These are phyloP conservation scores for Pogona vitticeps DNA, from an alignment of 2,113 vertebrate genomes.

Conservation along the genomic window DNA sequence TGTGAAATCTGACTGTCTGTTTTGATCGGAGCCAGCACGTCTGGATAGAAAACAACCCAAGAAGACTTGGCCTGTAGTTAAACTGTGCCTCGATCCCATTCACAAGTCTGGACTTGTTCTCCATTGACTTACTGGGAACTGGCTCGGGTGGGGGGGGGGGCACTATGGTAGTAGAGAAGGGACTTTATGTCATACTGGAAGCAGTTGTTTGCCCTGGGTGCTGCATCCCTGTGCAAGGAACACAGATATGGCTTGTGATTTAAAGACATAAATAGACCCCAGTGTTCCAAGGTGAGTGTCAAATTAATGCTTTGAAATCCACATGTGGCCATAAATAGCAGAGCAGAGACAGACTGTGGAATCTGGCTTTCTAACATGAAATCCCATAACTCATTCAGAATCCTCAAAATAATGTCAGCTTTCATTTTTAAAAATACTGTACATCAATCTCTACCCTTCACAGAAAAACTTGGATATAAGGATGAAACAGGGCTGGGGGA, in stretches of 20 bases:
- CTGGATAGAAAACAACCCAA: conserved; percentile 24
- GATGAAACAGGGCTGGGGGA: not conserved
- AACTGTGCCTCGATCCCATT: conserved; percentile 17
- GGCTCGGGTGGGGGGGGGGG: not conserved
- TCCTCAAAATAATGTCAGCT: conserved; percentile 43
- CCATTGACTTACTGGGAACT: conserved; percentile 28
- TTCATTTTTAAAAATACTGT: conserved; percentile 49
- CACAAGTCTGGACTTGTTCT: conserved; percentile 34
- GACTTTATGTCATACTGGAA: conserved; percentile 37
- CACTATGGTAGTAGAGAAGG: not conserved
- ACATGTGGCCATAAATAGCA: conserved; percentile 41
- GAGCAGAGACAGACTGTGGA: conserved; percentile 35
- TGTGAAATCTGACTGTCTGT: not conserved
- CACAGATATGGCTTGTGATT: conserved; percentile 40
- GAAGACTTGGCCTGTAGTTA: conserved; percentile 22
- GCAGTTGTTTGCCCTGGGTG: conserved; percentile 23
- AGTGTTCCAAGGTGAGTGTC: conserved; percentile 40
- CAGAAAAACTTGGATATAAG: conserved; percentile 8
- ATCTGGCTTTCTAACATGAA: conserved; percentile 43
- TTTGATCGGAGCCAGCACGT: conserved; percentile 28
- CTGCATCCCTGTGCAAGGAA: conserved; percentile 29
- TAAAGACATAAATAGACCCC: conserved; percentile 38
- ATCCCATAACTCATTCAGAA: conserved; percentile 34
- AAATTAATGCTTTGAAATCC: conserved; percentile 43
- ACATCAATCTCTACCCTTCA: conserved; percentile 33